Evolutionary conservation across 2,113 vertebrate genomes (phyloP), one percentile per base, ranked within the genome.

Genomic region (Microtus montanus): DNA sequence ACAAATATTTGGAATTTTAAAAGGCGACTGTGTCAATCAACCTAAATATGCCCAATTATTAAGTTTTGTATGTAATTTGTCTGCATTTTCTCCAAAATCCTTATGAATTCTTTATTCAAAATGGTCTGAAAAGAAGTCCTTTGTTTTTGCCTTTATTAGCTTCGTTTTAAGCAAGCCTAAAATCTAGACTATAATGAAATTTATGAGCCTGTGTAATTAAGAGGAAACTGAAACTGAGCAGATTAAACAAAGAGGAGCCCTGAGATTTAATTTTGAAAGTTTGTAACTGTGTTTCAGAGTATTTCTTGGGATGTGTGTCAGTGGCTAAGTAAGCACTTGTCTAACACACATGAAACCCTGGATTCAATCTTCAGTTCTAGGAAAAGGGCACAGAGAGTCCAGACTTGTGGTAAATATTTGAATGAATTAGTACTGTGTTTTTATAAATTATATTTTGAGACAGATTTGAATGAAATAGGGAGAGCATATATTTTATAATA

Each of bases 221-320:
- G 49, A 22, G 15, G 17, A 74, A 79, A 52, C 22, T 70, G 68
- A 96, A 79, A 52, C 22, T 75, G 68, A 96, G 74, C 12, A 90
- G 64, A 83, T 66, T 64, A 94, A 90, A 83, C 19, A 90, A 61
- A 61, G 14, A 75, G 7, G 49, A 11, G 33, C 64, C 7, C 12
- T 61, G 68, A 79, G 22, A 85, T 91, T 47, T 91, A 82, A 89
- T 82, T 94, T 84, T 75, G 26, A 91, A 82, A 86, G 70, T 75
- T 30, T 89, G 52, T 54, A 19, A 94, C 77, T 95, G 2, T 84
- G 68, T 54, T 96, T 93, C 30, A 38, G 28, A 91, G 58, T 79
- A 85, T 30, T 85, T 79, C 8, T 20, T 0, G 4, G 26, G n/a
- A 38, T 9, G 5, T 17, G 13, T 28, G 49, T 41, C 22, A 87